Percentiles rank a stretch among this genome's conserved stretches.
These are phyloP conservation scores for Montifringilla adamsi DNA, from an alignment of 2,113 vertebrate species.

Conservation along the genomic window DNA sequence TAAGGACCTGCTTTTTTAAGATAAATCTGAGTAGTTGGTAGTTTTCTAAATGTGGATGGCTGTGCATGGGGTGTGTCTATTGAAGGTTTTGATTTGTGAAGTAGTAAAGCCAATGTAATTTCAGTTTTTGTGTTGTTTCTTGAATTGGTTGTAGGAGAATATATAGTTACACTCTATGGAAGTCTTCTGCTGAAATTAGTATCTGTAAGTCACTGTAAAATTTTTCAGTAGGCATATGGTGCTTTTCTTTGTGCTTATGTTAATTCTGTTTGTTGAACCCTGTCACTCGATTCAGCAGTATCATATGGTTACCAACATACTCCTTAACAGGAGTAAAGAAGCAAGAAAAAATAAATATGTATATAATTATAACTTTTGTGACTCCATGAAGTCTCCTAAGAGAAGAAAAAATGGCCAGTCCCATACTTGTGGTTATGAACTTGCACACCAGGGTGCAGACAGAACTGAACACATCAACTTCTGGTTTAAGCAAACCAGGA, in stretches of 20 bases:
- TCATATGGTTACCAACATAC: neutral
- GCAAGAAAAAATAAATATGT: neutral
- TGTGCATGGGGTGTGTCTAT: neutral
- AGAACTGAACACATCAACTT: neutral
- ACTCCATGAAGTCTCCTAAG: neutral
- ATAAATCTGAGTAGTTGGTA: neutral
- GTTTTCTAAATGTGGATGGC: neutral
- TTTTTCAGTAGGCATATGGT: neutral
- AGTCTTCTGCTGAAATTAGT: neutral
- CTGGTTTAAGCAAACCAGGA: neutral
- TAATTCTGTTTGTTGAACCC: neutral
- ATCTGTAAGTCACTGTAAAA: neutral
- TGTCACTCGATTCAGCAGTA: neutral
- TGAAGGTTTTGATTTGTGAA: neutral
- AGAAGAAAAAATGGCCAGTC: neutral
- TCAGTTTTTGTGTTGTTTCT: neutral
- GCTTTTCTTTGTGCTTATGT: neutral
- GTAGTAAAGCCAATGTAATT: neutral
- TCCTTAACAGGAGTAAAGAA: neutral
- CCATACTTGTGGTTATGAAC: neutral
- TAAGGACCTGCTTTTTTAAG: neutral
- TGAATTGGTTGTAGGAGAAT: neutral
- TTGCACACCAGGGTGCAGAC: neutral
- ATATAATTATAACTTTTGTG: neutral
- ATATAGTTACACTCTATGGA: neutral